Conservation (phyloP, 2,797 vertebrate genomes). For the Hyperoplus lanceolatus region DNA sequence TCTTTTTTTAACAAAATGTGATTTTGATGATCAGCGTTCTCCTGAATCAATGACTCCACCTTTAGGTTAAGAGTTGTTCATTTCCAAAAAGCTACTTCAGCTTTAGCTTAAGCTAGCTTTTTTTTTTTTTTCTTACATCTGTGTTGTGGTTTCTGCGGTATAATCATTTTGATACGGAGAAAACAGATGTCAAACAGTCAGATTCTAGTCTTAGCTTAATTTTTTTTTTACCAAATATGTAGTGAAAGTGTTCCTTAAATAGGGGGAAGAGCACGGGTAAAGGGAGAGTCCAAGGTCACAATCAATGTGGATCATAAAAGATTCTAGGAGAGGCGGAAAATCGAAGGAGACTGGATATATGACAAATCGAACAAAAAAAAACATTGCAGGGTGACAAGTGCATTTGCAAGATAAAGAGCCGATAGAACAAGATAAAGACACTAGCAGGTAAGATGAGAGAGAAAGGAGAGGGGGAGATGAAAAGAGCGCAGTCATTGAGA, state of each 20-base stretch:
- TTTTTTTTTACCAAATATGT: background rate
- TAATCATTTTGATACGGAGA: background rate
- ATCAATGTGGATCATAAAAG: background rate
- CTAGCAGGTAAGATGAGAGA: conserved; percentile 5
- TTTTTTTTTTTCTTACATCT: background rate
- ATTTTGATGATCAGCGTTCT: too few species aligned
- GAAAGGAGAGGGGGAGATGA: conserved; percentile 6
- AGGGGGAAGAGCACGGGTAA: background rate
- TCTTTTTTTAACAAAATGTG: too few species aligned
- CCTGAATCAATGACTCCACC: too few species aligned
- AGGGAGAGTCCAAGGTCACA: background rate
- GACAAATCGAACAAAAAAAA: background rate
- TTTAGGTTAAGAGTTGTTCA: too few species aligned
- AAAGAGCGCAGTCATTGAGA: conserved; percentile 27
- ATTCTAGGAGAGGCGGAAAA: background rate
- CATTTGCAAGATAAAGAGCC: conserved; percentile 1
- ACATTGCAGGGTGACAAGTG: background rate
- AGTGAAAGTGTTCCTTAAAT: background rate
- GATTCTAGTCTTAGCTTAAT: background rate
- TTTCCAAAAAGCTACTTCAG: background rate
- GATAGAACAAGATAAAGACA: conserved; percentile 10
- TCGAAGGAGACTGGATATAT: background rate
- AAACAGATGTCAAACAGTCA: background rate
- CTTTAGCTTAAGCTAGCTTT: background rate
- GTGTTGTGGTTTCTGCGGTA: background rate